Evolutionary conservation across 2,888 invertebrate species (phyloP).

Genomic region (Celastrina argiolus): DNA sequence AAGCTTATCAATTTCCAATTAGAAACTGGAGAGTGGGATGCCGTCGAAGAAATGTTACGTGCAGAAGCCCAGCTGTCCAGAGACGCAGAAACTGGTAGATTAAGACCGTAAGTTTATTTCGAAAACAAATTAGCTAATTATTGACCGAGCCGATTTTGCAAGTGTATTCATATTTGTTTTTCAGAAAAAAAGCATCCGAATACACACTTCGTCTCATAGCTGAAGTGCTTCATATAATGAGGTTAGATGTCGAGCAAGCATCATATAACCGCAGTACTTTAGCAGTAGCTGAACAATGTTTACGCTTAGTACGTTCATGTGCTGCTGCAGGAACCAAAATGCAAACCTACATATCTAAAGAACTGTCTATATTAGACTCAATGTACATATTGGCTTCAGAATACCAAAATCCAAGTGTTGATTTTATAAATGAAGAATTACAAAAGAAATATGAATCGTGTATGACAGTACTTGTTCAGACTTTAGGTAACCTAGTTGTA

Average conservation of each 20-base stretch:
- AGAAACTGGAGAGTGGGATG: slow-evolving; percentile 74
- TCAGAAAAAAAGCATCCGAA: slow-evolving; percentile 74
- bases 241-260: slow-evolving; percentile 68
- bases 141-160: too few species aligned
- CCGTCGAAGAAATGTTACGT: slow-evolving; percentile 73
- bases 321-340: slow-evolving; percentile 72
- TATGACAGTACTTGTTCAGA: slow-evolving; percentile 75
- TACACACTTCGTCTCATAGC: slow-evolving; percentile 71
- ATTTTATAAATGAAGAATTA: slow-evolving; percentile 63
- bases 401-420: slow-evolving; percentile 65
- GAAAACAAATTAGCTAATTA: neutral
- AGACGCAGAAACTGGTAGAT: slow-evolving; percentile 69
- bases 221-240: slow-evolving; percentile 72
- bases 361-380: slow-evolving; percentile 68
- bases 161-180: too few species aligned
- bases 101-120: slow-evolving; percentile 60
- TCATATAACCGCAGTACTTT: slow-evolving; percentile 70
- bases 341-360: slow-evolving; percentile 74
- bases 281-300: slow-evolving; percentile 72
- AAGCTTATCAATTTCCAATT: slow-evolving; percentile 72
- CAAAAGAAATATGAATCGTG: slow-evolving; percentile 70
- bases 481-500: slow-evolving; percentile 76
- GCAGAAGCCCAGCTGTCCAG: slow-evolving; percentile 72
- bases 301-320: slow-evolving; percentile 73
- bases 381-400: slow-evolving; percentile 69